Conservation (phyloP, 2,888 invertebrate species). For the Oxyscelio sp. region DNA sequence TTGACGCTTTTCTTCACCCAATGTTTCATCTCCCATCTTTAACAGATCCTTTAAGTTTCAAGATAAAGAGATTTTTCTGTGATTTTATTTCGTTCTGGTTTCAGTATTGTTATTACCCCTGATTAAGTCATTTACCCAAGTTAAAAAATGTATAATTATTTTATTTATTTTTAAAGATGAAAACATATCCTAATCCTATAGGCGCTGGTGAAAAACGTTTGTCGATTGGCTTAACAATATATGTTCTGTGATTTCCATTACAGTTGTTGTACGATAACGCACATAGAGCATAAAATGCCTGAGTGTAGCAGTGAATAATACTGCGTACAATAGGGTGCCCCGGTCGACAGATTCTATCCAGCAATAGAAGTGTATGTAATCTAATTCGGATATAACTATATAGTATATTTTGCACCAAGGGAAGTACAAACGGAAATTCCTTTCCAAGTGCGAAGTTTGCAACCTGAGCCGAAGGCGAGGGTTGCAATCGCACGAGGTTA, state of each 20-base stretch:
- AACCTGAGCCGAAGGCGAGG: too few relatives aligned
- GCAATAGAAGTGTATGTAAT: slow-evolving; percentile 88
- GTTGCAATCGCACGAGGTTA: too few relatives aligned
- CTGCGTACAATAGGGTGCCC: slow-evolving; percentile 86
- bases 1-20: slow-evolving; percentile 77
- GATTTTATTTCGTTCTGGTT: background rate
- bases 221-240: slow-evolving; percentile 86
- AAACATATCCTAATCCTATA: slow-evolving; percentile 49
- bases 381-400: slow-evolving; percentile 88
- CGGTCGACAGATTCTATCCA: slow-evolving; percentile 88
- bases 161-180: slow-evolving; percentile 7
- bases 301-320: slow-evolving; percentile 87
- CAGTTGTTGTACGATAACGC: slow-evolving; percentile 87
- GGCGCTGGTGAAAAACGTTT: slow-evolving; percentile 82
- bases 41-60: background rate
- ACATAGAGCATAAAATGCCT: slow-evolving; percentile 86
- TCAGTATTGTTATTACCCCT: too few relatives aligned
- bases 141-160: too few relatives aligned
- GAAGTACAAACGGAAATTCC: too few relatives aligned
- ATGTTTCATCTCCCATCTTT: slow-evolving; percentile 17
- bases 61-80: background rate
- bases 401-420: too few relatives aligned
- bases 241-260: slow-evolving; percentile 88
- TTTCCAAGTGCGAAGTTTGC: too few relatives aligned
- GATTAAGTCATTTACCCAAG: too few relatives aligned